These are phyloP conservation scores for Semotilus atromaculatus DNA, from an alignment of 2,797 vertebrate species.

Conservation along the genomic window DNA sequence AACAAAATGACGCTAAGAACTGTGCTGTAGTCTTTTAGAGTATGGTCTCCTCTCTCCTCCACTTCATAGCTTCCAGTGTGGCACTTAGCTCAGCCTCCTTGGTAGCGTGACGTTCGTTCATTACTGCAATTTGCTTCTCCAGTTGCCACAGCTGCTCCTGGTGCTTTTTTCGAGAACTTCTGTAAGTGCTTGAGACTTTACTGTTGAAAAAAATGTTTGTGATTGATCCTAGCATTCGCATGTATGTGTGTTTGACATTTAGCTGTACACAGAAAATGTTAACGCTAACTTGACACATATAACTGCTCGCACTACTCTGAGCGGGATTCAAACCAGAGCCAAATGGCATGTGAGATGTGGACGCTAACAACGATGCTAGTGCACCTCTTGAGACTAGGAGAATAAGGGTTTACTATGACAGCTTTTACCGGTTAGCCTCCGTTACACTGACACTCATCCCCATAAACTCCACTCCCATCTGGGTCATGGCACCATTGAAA, in stretches of 20 bases:
- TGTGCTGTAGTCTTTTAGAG: constrained; percentile 66
- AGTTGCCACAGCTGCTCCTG: constrained; percentile 83
- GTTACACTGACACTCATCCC: no score
- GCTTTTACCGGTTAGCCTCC: no score
- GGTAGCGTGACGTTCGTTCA: constrained; percentile 77
- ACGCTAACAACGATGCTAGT: not conserved
- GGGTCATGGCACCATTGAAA: not conserved
- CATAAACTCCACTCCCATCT: not conserved
- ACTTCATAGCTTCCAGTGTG: constrained; percentile 72
- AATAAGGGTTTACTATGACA: no score
- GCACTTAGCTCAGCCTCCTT: constrained; percentile 69
- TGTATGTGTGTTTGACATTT: not conserved
- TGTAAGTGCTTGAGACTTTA: constrained; percentile 81
- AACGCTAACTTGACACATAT: not conserved
- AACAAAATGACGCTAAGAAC: not conserved
- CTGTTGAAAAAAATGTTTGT: constrained; percentile 67
- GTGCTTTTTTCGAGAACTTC: constrained; percentile 84
- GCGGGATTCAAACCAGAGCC: not conserved
- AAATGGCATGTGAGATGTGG: not conserved
- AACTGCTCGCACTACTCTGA: not conserved
- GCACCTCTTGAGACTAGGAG: no score
- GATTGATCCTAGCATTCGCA: not conserved
- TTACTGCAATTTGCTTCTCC: constrained; percentile 78
- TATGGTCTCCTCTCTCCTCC: constrained; percentile 77
- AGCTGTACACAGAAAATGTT: not conserved